These are phyloP conservation scores for Copidosoma floridanum DNA, from an alignment of 1,140 invertebrate genomes.

Conservation along the genomic window DNA sequence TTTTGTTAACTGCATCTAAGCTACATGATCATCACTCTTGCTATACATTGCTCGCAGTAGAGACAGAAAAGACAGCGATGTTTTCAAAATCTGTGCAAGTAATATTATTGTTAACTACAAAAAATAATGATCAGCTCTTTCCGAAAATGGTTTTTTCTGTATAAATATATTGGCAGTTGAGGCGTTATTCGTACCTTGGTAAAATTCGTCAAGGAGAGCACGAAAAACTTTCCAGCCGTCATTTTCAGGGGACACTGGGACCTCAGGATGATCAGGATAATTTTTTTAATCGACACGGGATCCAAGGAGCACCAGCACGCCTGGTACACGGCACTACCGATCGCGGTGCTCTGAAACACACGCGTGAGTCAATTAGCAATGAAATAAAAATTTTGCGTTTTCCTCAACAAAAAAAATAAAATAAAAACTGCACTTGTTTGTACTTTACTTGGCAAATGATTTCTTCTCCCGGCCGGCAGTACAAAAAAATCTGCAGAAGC, in stretches of 20 bases:
- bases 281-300: neutral
- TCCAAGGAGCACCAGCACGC: neutral
- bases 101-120: too few relatives aligned
- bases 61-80: slow-evolving; percentile 23
- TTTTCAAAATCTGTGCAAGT: slow-evolving; percentile 20
- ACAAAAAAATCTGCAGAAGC: slow-evolving; percentile 20
- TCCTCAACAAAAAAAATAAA: neutral
- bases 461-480: slow-evolving; percentile 21
- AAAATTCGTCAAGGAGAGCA: slow-evolving; percentile 20
- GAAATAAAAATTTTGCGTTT: neutral
- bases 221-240: slow-evolving; percentile 16
- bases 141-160: too few relatives aligned
- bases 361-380: neutral
- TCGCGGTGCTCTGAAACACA: slow-evolving; percentile 6
- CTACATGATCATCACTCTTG: too few relatives aligned
- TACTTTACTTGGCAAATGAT: slow-evolving; percentile 12
- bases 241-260: slow-evolving; percentile 6
- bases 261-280: slow-evolving; percentile 10
- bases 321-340: slow-evolving; percentile 1
- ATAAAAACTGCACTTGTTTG: neutral
- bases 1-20: too few relatives aligned
- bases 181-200: neutral
- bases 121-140: too few relatives aligned
- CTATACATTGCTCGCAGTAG: slow-evolving; percentile 16
- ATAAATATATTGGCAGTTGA: neutral